Conservation (phyloP, 2,888 invertebrate genomes). For the Synanthedon myopaeformis region DNA sequence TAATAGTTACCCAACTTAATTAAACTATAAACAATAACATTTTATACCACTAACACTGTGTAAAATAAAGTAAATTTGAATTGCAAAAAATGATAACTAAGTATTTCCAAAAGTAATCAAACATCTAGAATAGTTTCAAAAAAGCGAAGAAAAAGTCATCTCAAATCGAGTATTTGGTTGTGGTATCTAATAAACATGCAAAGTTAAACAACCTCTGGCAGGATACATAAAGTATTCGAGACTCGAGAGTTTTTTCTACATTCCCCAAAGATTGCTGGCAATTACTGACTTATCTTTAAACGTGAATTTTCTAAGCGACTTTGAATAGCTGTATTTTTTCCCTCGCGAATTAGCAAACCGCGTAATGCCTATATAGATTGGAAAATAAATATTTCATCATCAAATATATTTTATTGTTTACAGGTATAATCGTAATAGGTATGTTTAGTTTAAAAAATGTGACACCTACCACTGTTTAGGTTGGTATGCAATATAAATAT, state of each 20-base stretch:
- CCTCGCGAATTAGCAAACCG: constrained; percentile 31
- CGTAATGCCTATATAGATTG: constrained; percentile 21
- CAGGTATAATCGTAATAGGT: too few relatives aligned
- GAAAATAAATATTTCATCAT: background rate
- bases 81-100: background rate
- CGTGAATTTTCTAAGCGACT: constrained; percentile 55
- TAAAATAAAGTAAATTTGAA: background rate
- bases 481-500: too few relatives aligned
- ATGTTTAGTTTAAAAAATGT: too few relatives aligned
- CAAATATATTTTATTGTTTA: too few relatives aligned
- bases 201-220: constrained; percentile 21
- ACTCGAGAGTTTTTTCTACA: constrained; percentile 21
- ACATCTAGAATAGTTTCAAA: too few relatives aligned
- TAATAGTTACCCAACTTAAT: too few relatives aligned
- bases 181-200: background rate
- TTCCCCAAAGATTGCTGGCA: constrained; percentile 44
- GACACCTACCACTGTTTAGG: too few relatives aligned
- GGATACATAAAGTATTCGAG: constrained; percentile 26
- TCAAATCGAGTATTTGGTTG: background rate
- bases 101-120: too few relatives aligned
- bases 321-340: constrained; percentile 55
- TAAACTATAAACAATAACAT: too few relatives aligned
- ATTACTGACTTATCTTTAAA: constrained; percentile 51
- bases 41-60: too few relatives aligned
- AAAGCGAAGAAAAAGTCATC: background rate